Percentiles rank a stretch among this genome's conserved stretches.
Conservation (phyloP, 2,888 invertebrate species). For the Patella caerulea region DNA sequence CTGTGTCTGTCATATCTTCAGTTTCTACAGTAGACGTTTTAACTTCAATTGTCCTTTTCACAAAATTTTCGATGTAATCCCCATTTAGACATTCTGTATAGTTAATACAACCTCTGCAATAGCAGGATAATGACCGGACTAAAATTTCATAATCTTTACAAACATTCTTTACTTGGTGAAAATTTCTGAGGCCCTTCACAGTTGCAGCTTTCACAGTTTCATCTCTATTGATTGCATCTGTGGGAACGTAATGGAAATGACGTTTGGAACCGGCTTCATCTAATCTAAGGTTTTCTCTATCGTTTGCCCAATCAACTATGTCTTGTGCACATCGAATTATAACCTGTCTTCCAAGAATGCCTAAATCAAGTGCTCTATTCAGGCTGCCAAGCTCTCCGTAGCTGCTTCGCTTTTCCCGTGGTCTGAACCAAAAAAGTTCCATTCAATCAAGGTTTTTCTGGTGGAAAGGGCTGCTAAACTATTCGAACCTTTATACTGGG, state of each 20-base stretch:
- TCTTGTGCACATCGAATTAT: background rate
- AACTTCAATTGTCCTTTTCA: too few relatives aligned
- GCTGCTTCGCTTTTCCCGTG: background rate
- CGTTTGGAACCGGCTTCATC: slow-evolving; percentile 3
- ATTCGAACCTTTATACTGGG: slow-evolving; percentile 17
- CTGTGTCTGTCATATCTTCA: too few relatives aligned
- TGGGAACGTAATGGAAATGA: background rate
- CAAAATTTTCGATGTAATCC: too few relatives aligned
- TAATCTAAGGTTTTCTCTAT: background rate
- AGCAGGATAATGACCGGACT: background rate
- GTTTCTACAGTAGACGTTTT: too few relatives aligned
- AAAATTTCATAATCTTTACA: background rate
- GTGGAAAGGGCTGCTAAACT: background rate
- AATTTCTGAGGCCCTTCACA: background rate
- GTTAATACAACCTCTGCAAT: background rate
- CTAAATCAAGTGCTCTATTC: background rate
- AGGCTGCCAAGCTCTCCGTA: background rate
- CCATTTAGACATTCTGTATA: too few relatives aligned
- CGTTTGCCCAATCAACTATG: background rate
- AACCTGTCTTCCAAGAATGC: background rate
- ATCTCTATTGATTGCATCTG: background rate
- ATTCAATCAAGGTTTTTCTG: background rate
- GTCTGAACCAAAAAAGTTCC: background rate
- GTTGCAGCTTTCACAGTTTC: background rate
- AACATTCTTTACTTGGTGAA: background rate